These are phyloP conservation scores for Nebria salina DNA, from an alignment of 2,888 invertebrate genomes.

Conservation along the genomic window DNA sequence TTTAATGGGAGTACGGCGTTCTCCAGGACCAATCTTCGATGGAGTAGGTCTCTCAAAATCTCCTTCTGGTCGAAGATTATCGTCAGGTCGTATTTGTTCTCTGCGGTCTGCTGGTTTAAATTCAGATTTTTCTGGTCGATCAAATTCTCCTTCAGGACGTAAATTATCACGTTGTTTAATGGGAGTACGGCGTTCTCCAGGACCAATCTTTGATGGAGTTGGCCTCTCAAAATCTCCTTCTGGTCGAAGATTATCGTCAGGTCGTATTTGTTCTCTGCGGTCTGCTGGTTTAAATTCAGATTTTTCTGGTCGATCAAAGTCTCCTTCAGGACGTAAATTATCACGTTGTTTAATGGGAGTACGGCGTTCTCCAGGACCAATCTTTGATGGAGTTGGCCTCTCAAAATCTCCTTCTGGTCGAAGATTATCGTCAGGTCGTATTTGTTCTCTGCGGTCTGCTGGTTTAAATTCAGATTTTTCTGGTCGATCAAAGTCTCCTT, in stretches of 20 bases:
- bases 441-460: slow-evolving; percentile 60
- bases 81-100: slow-evolving; percentile 52
- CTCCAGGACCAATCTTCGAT: slow-evolving; percentile 55
- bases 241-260: slow-evolving; percentile 64
- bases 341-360: slow-evolving; percentile 65
- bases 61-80: slow-evolving; percentile 66
- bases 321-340: slow-evolving; percentile 66
- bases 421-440: slow-evolving; percentile 65
- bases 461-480: slow-evolving; percentile 58
- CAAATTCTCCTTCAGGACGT: slow-evolving; percentile 64
- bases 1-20: slow-evolving; percentile 59
- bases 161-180: slow-evolving; percentile 65
- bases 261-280: slow-evolving; percentile 65
- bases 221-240: slow-evolving; percentile 61
- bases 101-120: slow-evolving; percentile 61
- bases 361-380: slow-evolving; percentile 61
- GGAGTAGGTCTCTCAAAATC: slow-evolving; percentile 61
- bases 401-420: slow-evolving; percentile 67
- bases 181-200: slow-evolving; percentile 60
- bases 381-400: slow-evolving; percentile 59
- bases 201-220: slow-evolving; percentile 58
- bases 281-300: slow-evolving; percentile 64
- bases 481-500: slow-evolving; percentile 65
- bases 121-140: slow-evolving; percentile 59
- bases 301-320: slow-evolving; percentile 63